Conservation (phyloP, 2,113 vertebrate species). For the Bolborhynchus lineola region DNA sequence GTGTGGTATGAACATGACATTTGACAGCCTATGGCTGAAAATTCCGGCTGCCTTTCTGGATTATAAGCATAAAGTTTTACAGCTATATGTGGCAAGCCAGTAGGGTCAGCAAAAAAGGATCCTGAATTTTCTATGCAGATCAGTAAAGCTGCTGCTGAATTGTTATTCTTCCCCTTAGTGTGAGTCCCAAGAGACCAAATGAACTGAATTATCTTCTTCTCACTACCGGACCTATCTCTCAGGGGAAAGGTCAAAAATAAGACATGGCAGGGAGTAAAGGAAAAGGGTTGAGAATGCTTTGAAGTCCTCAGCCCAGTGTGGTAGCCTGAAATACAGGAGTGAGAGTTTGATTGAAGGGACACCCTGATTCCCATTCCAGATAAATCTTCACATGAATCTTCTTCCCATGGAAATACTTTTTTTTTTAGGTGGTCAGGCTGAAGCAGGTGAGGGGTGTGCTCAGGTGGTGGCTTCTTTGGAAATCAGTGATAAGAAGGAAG, state of each 20-base stretch:
- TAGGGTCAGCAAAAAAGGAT: constrained; percentile 22
- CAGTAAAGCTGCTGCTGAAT: not conserved
- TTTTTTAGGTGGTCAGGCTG: not conserved
- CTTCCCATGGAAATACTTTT: not conserved
- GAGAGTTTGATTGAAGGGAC: not conserved
- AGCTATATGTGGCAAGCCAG: not conserved
- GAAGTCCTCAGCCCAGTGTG: not conserved
- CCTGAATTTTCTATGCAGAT: constrained; percentile 10
- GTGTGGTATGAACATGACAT: constrained; percentile 12
- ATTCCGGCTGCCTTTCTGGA: constrained; percentile 48
- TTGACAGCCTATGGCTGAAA: constrained; percentile 40
- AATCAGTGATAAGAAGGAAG: not conserved
- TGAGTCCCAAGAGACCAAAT: not conserved
- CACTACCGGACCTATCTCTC: not conserved
- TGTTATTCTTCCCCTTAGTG: constrained; percentile 13
- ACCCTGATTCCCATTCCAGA: not conserved
- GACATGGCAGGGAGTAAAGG: not conserved
- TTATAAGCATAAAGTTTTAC: constrained; percentile 31
- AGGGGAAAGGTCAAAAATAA: constrained; percentile 13
- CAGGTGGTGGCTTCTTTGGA: not conserved
- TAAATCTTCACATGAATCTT: not conserved
- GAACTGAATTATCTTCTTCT: not conserved
- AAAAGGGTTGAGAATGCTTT: not conserved
- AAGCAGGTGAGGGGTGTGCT: not conserved
- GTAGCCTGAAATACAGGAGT: fast-evolving